phyloP scores from a whole-genome alignment of 2,888 invertebrate species.

The Meteorus cinctellus region DNA sequence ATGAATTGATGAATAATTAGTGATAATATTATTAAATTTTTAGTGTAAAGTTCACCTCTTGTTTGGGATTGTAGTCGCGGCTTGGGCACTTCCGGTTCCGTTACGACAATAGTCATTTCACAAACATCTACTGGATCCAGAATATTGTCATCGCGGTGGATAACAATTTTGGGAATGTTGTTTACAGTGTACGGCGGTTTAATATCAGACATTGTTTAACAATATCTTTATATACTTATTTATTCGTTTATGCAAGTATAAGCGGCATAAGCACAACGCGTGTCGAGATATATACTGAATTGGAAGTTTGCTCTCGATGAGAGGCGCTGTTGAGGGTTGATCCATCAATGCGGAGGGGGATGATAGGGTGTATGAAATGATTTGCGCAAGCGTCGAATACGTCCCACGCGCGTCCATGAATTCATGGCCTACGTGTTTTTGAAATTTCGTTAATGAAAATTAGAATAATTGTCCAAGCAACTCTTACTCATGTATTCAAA shows the following conservation, averaged over 20 bases:
- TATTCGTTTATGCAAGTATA: conserved; percentile 31
- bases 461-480: too few species aligned
- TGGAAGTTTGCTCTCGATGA: conserved; percentile 26
- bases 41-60: conserved; percentile 60
- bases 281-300: conserved; percentile 48
- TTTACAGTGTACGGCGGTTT: conserved; percentile 4
- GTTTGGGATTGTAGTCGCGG: conserved; percentile 45
- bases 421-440: too few species aligned
- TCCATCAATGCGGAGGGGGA: conserved; percentile 61
- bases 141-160: conserved; percentile 38
- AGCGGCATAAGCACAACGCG: conserved; percentile 60
- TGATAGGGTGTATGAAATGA: conserved; percentile 29
- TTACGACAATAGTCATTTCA: conserved; percentile 60
- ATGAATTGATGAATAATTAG: too few species aligned
- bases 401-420: conserved; percentile 55
- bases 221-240: conserved; percentile 20
- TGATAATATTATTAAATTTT: neutral
- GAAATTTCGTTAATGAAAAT: too few species aligned
- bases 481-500: too few species aligned
- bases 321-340: conserved; percentile 62
- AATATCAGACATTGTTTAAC: conserved; percentile 43
- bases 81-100: conserved; percentile 52
- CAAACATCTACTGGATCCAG: conserved; percentile 58
- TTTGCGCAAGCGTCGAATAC: conserved; percentile 58
- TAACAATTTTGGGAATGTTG: conserved; percentile 39